Base-by-base conservation (phyloP, 2,888 invertebrate genomes). In the Drosophila peninsularis region DNA sequence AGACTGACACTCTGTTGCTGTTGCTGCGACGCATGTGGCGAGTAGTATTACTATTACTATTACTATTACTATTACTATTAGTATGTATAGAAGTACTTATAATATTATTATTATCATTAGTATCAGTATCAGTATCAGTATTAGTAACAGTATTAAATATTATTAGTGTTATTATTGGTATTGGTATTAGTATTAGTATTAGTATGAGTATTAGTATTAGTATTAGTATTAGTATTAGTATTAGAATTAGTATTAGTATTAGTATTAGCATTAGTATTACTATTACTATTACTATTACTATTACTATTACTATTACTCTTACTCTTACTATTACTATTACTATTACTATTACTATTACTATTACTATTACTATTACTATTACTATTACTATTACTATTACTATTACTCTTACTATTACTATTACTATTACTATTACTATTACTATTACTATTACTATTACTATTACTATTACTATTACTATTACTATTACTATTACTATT, bases 331-430 rank as follows among this genome's bases (percentile, higher is more conserved):
- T 19, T 19, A 42, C 13, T 14, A 13, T 21, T 42, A 42, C 19
- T 42, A 19, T 52, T 17, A 34, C 42, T 41, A 19, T 42, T 42
- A 19, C 42, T 41, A 39, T 41, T 41, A 19, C n/a, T n/a, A 10
- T 9, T 17, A 5, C 14, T 39, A 17, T 54, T 17, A 17, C 39
- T 19, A 19, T 42, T 19, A 42, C 19, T 6, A 19, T 42, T 42
- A 21, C 42, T 42, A 21, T 24, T 42, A 21, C 21, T 14, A 21
- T 42, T 21, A 21, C 42, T 21, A 42, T 21, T 21, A 42, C 21
- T 42, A 42, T 42, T 42, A 24, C 39, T 41, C 4, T 41, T 41
- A 41, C 19, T 41, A 41, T 41, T 41, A 37, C n/a, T 37, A 37
- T 39, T 39, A 39, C 17, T 39, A 39, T 39, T 39, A 39, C 17